Evolutionary conservation across 2,113 vertebrate species (phyloP).

Genomic region (Paramisgurnus dabryanus): DNA sequence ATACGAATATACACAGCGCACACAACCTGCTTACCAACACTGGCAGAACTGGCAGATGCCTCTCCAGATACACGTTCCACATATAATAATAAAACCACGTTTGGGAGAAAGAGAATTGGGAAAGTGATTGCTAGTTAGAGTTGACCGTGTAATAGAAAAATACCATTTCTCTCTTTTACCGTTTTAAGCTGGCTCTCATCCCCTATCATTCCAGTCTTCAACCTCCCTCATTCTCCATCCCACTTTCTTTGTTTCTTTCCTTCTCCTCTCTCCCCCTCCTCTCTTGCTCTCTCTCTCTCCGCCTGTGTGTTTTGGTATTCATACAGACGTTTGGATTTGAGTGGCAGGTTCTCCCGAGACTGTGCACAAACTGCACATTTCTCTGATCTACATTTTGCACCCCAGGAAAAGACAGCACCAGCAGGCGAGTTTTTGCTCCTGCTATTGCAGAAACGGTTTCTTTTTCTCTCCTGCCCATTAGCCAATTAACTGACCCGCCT

Average conservation of each 20-base stretch:
- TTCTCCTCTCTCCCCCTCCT: slow-evolving; percentile 16
- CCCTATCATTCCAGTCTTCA: slow-evolving; percentile 58
- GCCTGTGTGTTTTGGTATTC: slow-evolving; percentile 72
- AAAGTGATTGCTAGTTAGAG: slow-evolving; percentile 38
- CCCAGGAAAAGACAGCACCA: slow-evolving; percentile 62
- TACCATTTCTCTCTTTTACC: slow-evolving; percentile 57
- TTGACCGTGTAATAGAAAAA: slow-evolving; percentile 14
- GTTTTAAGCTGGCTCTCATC: slow-evolving; percentile 41
- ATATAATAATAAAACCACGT: slow-evolving; percentile 28
- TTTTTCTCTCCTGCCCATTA: slow-evolving; percentile 15
- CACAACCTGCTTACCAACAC: slow-evolving; percentile 42
- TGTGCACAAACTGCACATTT: slow-evolving; percentile 68
- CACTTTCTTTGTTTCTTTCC: slow-evolving; percentile 37
- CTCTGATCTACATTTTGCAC: slow-evolving; percentile 80
- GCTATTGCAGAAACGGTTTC: slow-evolving; percentile 20
- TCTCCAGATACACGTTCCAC: slow-evolving; percentile 21
- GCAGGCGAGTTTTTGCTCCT: slow-evolving; percentile 50
- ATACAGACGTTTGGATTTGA: slow-evolving; percentile 74
- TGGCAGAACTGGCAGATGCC: slow-evolving; percentile 27
- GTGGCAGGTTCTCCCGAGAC: slow-evolving; percentile 76
- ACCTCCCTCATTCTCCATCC: slow-evolving; percentile 46
- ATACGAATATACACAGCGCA: slow-evolving; percentile 67
- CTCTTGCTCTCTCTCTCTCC: slow-evolving; percentile 31
- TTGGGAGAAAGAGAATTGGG: slow-evolving; percentile 7
- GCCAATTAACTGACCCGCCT: slow-evolving; percentile 54